Percentiles rank a stretch among this genome's conserved stretches.
Evolutionary conservation across 2,113 vertebrate genomes (phyloP).

Genomic region (Psilopogon haemacephalus): DNA sequence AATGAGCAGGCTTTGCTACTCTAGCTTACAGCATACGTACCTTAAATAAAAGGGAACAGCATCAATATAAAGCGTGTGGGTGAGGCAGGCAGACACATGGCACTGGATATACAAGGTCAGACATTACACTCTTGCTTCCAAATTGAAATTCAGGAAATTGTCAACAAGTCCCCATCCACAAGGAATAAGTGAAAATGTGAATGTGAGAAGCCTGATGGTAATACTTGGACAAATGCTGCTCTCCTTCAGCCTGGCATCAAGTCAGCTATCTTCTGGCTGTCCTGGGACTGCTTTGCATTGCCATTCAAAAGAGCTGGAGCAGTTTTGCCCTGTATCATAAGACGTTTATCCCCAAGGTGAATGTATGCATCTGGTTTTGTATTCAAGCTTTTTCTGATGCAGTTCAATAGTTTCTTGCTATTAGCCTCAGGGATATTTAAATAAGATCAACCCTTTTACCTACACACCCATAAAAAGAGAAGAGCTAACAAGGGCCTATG

Average conservation of each 20-base stretch:
- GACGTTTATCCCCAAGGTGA: neutral
- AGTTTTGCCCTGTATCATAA: neutral
- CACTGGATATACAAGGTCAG: neutral
- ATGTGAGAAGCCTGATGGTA: neutral
- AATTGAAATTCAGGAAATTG: neutral
- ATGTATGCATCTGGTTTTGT: neutral
- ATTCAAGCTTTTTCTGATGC: neutral
- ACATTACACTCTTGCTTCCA: neutral
- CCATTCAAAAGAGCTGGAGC: neutral
- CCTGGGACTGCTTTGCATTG: neutral
- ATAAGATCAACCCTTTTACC: neutral
- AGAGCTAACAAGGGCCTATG: conserved; percentile 1
- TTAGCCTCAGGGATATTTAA: conserved; percentile 24
- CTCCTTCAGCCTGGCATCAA: neutral
- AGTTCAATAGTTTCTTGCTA: neutral
- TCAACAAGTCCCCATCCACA: neutral
- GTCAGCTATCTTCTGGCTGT: neutral
- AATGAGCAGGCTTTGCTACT: neutral
- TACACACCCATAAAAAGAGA: neutral
- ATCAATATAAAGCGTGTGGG: fast-evolving
- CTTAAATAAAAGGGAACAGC: neutral
- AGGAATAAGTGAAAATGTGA: neutral
- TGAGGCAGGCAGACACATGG: neutral
- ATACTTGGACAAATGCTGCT: neutral
- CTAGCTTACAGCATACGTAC: neutral